A percentile compares a stretch with the other conserved stretches of the same genome.
phyloP scores from a whole-genome alignment of 2,888 invertebrate species.

The Neuroscelio doddi region DNA sequence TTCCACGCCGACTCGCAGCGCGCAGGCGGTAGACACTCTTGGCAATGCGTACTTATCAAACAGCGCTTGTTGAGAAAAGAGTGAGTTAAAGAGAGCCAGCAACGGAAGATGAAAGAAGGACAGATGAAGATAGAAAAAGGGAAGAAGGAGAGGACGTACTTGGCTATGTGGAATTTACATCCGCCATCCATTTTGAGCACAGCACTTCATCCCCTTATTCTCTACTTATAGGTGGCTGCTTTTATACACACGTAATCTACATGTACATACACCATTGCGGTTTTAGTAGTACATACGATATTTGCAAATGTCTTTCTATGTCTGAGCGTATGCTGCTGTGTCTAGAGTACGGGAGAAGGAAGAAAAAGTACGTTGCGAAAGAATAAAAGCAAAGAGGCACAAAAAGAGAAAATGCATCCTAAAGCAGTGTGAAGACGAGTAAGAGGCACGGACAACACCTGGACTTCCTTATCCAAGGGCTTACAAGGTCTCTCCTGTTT shows the following conservation, averaged over 20 bases:
- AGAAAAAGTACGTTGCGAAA: not conserved
- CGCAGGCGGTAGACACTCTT: constrained; percentile 47
- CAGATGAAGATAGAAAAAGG: constrained; percentile 38
- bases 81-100: constrained; percentile 33
- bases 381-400: not conserved
- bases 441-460: constrained; percentile 52
- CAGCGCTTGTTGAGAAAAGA: constrained; percentile 37
- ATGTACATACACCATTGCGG: not conserved
- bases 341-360: not conserved
- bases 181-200: constrained; percentile 60
- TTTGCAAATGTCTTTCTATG: not conserved
- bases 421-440: constrained; percentile 1
- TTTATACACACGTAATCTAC: not conserved
- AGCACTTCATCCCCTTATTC: constrained; percentile 55
- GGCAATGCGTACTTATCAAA: constrained; percentile 54
- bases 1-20: constrained; percentile 50
- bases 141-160: constrained; percentile 49
- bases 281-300: not conserved
- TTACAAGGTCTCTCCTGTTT: constrained; percentile 62
- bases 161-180: constrained; percentile 63
- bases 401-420: constrained; percentile 1
- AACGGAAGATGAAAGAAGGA: constrained; percentile 33
- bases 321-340: not conserved
- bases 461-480: constrained; percentile 65
- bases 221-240: constrained; percentile 21